Evolutionary conservation across 2,888 invertebrate genomes (phyloP).

Genomic region (Sphinx pinastri): DNA sequence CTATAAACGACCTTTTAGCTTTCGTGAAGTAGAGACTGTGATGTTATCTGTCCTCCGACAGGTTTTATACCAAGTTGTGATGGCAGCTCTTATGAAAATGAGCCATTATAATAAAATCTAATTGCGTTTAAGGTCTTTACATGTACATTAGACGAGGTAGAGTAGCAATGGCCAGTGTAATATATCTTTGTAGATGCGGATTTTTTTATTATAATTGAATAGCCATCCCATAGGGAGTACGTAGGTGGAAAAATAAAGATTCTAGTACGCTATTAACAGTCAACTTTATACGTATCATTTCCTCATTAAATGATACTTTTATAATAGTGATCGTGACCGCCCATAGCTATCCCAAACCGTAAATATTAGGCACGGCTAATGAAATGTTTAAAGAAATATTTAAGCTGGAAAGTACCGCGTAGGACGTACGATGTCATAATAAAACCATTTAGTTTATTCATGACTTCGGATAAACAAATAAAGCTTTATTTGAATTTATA

Average conservation of each 20-base stretch:
- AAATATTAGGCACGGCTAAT: constrained; percentile 57
- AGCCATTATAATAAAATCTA: constrained; percentile 37
- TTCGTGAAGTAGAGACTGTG: constrained; percentile 71
- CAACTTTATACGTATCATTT: constrained; percentile 51
- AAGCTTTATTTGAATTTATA: constrained; percentile 24
- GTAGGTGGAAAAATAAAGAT: constrained; percentile 50
- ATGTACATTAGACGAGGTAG: constrained; percentile 10
- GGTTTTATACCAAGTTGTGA: constrained; percentile 73
- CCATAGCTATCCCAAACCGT: constrained; percentile 64
- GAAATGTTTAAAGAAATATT: constrained; percentile 58
- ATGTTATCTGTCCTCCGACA: constrained; percentile 72
- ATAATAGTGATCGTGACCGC: constrained; percentile 63
- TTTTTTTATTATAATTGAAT: background rate
- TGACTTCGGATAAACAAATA: constrained; percentile 47
- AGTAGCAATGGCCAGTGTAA: background rate
- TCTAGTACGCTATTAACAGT: constrained; percentile 44
- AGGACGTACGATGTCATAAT: constrained; percentile 62
- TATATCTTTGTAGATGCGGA: background rate
- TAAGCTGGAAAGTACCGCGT: constrained; percentile 52
- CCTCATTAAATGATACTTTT: constrained; percentile 52
- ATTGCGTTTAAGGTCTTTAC: constrained; percentile 39
- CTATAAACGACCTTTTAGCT: constrained; percentile 79
- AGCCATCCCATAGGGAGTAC: constrained; percentile 32
- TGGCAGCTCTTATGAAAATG: constrained; percentile 61
- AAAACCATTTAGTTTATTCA: constrained; percentile 50